Conservation (phyloP, 2,888 invertebrate genomes). For the Limnephilus lunatus region DNA sequence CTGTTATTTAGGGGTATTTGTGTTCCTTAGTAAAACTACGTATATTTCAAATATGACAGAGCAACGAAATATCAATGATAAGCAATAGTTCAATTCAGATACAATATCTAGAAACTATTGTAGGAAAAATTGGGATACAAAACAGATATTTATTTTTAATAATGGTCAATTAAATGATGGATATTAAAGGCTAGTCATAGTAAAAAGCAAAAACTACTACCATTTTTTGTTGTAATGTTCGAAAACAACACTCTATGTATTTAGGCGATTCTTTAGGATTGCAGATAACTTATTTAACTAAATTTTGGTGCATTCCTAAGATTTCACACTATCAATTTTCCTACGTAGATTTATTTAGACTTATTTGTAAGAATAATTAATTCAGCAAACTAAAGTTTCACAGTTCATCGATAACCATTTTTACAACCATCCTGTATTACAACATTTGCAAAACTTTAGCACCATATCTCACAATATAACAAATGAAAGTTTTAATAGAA, state of each 20-base stretch:
- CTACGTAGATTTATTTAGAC: slow-evolving; percentile 4
- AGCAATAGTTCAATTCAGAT: slow-evolving; percentile 5
- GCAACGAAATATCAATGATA: slow-evolving; percentile 19
- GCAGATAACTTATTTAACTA: slow-evolving; percentile 2
- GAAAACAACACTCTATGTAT: not conserved
- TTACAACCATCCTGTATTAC: not conserved
- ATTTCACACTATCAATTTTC: slow-evolving; percentile 17
- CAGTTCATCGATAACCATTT: not conserved
- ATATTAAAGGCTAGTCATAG: not conserved
- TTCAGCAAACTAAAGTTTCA: not conserved
- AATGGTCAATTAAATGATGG: not conserved
- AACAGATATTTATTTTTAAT: slow-evolving; percentile 4
- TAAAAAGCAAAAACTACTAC: not conserved
- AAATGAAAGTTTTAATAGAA: not conserved
- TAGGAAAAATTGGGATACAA: not conserved
- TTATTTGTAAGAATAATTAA: not conserved
- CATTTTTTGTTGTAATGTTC: slow-evolving; percentile 10
- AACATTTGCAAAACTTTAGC: not conserved
- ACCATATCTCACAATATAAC: not conserved
- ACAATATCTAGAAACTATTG: not conserved
- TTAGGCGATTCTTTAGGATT: slow-evolving; percentile 12
- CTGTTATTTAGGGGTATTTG: not conserved
- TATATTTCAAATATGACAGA: slow-evolving; percentile 3
- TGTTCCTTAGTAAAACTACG: not conserved
- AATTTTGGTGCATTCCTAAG: not conserved